phyloP scores from a whole-genome alignment of 2,797 vertebrate genomes.

The Poeciliopsis gracilis region DNA sequence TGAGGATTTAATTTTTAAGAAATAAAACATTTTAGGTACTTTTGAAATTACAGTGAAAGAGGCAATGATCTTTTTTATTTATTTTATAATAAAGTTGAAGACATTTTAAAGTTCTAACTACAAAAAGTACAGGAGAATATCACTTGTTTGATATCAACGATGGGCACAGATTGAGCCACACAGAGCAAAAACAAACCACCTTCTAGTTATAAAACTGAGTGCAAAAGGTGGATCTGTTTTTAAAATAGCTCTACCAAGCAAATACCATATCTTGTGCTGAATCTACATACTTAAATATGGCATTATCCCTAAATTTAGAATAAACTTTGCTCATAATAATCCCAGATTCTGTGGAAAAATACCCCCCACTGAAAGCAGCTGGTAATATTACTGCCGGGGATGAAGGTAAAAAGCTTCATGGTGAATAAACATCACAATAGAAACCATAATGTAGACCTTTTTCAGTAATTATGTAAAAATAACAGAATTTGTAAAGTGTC shows the following conservation, averaged over 20 bases:
- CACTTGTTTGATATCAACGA: not conserved
- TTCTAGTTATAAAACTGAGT: not conserved
- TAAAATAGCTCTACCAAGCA: not conserved
- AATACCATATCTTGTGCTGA: not conserved
- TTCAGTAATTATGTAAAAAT: not conserved
- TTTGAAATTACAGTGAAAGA: not conserved
- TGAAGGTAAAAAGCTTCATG: not conserved
- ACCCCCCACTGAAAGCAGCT: not conserved
- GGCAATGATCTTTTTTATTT: not conserved
- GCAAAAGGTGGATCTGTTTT: not conserved
- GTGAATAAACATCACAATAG: not conserved
- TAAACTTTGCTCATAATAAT: not conserved
- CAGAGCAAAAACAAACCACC: not conserved
- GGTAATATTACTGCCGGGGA: not conserved
- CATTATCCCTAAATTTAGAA: not conserved
- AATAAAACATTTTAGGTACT: no score
- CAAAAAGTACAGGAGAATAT: no score
- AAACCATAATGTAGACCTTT: not conserved
- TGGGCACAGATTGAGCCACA: not conserved
- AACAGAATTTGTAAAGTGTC: not conserved
- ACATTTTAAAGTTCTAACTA: not conserved
- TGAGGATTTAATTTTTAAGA: not conserved
- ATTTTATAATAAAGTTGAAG: not conserved
- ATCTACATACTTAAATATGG: not conserved
- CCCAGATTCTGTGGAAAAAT: not conserved